Evolutionary conservation across 2,888 invertebrate genomes (phyloP).

Genomic region (Drosophila atripex): DNA sequence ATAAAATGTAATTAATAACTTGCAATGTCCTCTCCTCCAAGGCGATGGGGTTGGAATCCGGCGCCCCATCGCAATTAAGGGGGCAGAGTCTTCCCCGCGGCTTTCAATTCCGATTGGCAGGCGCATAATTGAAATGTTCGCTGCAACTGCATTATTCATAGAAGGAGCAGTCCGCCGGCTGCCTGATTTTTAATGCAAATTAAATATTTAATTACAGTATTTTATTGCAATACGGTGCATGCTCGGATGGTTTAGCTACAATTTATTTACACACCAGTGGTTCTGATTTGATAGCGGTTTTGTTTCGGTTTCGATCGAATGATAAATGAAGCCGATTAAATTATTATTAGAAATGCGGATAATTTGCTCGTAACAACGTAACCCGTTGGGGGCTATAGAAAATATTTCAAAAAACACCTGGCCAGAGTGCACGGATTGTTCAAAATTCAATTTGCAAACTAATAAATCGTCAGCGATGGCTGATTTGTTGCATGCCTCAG

Average conservation of each 20-base stretch:
- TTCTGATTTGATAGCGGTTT: constrained; percentile 44
- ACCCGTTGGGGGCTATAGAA: neutral
- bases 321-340: constrained; percentile 33
- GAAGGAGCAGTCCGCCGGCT: constrained; percentile 2
- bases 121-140: constrained; percentile 43
- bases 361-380: constrained; percentile 4
- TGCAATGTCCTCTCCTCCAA: constrained; percentile 29
- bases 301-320: constrained; percentile 11
- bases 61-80: neutral
- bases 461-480: constrained; percentile 39
- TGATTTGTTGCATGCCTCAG: constrained; percentile 39
- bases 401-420: constrained; percentile 32
- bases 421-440: constrained; percentile 11
- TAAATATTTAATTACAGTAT: constrained; percentile 38
- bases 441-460: constrained; percentile 42
- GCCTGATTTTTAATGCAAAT: constrained; percentile 26
- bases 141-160: constrained; percentile 31
- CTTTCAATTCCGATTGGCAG: constrained; percentile 22
- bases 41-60: neutral
- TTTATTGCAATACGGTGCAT: constrained; percentile 5
- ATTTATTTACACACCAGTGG: constrained; percentile 50
- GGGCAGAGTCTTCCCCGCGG: constrained; percentile 12
- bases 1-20: constrained; percentile 69
- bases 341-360: constrained; percentile 17
- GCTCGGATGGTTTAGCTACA: constrained; percentile 48